phyloP scores from a whole-genome alignment of 2,113 vertebrate species.

The Nyctereutes procyonoides region DNA sequence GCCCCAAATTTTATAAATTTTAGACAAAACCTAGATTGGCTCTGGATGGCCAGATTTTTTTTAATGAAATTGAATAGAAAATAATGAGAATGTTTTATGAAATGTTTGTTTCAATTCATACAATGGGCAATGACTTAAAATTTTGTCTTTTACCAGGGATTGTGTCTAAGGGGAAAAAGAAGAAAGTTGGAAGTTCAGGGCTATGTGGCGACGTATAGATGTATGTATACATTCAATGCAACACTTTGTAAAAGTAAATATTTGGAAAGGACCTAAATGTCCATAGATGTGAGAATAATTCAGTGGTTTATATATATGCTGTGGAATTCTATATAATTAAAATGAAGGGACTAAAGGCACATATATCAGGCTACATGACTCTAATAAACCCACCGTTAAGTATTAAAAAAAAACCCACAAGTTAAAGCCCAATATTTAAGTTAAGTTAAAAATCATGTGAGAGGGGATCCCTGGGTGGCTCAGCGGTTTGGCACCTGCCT shows the following conservation, averaged over 20 bases:
- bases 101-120: constrained; percentile 34
- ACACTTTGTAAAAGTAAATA: background rate
- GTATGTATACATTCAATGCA: background rate
- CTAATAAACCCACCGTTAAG: background rate
- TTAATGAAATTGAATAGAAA: constrained; percentile 31
- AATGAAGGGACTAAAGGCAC: background rate
- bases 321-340: background rate
- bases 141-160: constrained; percentile 6
- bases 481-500: too few relatives aligned
- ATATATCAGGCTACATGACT: background rate
- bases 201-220: background rate
- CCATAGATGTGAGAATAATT: background rate
- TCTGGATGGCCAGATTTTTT: background rate
- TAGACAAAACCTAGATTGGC: background rate
- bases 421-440: background rate
- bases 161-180: background rate
- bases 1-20: background rate
- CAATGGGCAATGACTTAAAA: background rate
- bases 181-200: background rate
- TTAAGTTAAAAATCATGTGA: constrained; percentile 10
- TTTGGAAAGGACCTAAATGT: constrained; percentile 33
- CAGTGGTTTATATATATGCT: background rate
- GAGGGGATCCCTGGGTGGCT: too few relatives aligned
- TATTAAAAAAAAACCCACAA: background rate
- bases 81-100: background rate